Evolutionary conservation across 2,888 invertebrate species (phyloP), one percentile per base, ranked within the genome.

Genomic region (Lochmaea capreae): DNA sequence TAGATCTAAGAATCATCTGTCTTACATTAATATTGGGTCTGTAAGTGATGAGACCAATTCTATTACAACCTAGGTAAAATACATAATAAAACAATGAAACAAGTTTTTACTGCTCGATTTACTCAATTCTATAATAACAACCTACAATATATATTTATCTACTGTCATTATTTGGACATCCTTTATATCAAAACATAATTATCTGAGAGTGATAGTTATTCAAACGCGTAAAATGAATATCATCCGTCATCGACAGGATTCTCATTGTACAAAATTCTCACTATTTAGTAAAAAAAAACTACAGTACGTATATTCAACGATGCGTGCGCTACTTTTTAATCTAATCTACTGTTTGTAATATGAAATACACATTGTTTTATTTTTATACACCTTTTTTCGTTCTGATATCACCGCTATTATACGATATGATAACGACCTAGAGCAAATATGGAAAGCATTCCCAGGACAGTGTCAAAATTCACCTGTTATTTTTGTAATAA

Each of bases 401-500:
- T 46, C 33, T 65, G 73, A 70, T 74, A 66, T 61, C 49, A 67
- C 59, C 67, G n/a, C 46, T 67, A n/a, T 61, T 39, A 33, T 61
- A 33, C 71, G 72, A 69, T 43, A 49, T 18, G 65, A 72, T 65
- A 71, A 74, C 49, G 57, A 65, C 42, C 14, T 63, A 22, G 26
- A 73, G 59, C 63, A 67, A 78, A 76, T 58, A 77, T 79, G 79
- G 77, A 79, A 61, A 74, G 67, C 57, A 67, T 54, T 63, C 71
- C 68, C 8, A 74, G 63, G 62, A 62, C 67, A 16, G 33, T 66
- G 18, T 42, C 68, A 42, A 75, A 77, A 67, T 86, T 91, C 49
- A 89, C 90, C 2, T 93, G 93, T 80, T 91, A 93, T 82, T 93
- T 92, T 85, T 93, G 93, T 85, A 91, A 91, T 81, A 91, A 92